Conservation (phyloP, 23 tunicate species). For the Diplosoma virens region DNA sequence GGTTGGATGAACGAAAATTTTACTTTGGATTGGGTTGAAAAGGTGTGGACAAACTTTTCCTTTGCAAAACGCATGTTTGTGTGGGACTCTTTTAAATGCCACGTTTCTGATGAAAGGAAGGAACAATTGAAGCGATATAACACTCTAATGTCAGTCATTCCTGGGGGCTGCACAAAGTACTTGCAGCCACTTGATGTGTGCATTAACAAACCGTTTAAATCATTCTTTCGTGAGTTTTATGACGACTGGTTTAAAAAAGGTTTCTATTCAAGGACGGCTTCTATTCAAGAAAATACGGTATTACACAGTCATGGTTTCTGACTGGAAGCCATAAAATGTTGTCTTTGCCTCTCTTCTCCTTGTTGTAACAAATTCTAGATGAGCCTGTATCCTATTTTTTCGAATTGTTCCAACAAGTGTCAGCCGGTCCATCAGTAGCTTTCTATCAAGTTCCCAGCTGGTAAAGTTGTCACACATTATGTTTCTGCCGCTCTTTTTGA, state of each 20-base stretch:
- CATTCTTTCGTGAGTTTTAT: conserved; percentile 18
- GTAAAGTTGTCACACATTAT: no score
- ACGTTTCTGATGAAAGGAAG: conserved; percentile 31
- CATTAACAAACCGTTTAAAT: conserved; percentile 41
- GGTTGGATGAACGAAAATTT: conserved; percentile 35
- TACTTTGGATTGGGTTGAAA: conserved; percentile 12
- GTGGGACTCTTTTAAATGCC: conserved; percentile 34
- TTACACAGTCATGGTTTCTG: no score
- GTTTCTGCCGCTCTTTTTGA: no score
- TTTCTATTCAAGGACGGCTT: no score
- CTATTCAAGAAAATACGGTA: no score
- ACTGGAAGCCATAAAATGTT: no score
- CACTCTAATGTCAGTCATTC: conserved; percentile 39
- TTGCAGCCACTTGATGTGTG: conserved; percentile 52
- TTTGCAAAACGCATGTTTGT: conserved; percentile 43
- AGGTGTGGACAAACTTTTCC: conserved; percentile 20
- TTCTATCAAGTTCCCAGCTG: no score
- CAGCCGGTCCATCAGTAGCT: no score
- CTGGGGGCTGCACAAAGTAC: conserved; percentile 50
- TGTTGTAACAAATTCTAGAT: no score
- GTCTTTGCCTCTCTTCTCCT: no score
- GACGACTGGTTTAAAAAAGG: conserved; percentile 32
- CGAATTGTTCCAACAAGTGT: no score
- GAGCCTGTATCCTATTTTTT: no score
- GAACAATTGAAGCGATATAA: conserved; percentile 33